Evolutionary conservation across 1,140 invertebrate species (phyloP).

Genomic region (Wasmannia auropunctata): DNA sequence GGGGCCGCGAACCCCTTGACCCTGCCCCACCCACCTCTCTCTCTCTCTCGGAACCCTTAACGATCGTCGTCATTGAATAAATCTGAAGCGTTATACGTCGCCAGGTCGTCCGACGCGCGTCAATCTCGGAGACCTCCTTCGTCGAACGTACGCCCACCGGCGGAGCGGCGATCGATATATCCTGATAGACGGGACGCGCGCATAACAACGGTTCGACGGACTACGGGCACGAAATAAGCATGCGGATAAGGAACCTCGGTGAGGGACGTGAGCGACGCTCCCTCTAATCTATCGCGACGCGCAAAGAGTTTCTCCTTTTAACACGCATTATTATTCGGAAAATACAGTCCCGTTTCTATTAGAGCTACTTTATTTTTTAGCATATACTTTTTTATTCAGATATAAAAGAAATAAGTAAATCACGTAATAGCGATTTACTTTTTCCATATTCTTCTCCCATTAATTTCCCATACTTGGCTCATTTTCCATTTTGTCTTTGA

Average conservation of each 20-base stretch:
- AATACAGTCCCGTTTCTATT: not conserved
- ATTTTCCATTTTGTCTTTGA: no score
- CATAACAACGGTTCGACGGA: conserved; percentile 74
- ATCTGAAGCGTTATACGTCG: conserved; percentile 75
- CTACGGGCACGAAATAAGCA: conserved; percentile 63
- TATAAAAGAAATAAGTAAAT: not conserved
- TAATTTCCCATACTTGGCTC: no score
- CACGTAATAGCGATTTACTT: not conserved
- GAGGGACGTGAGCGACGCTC: not conserved
- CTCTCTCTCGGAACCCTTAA: conserved; percentile 75
- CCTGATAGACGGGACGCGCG: conserved; percentile 77
- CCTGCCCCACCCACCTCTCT: conserved; percentile 56
- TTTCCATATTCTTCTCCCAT: no score
- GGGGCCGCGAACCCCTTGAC: conserved; percentile 66
- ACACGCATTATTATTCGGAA: not conserved
- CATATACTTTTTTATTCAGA: not conserved
- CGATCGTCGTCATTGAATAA: conserved; percentile 84
- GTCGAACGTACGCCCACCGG: conserved; percentile 79
- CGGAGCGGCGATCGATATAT: conserved; percentile 81
- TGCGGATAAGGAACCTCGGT: not conserved
- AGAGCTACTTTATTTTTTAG: not conserved
- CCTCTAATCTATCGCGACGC: conserved; percentile 39
- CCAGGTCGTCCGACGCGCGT: conserved; percentile 74
- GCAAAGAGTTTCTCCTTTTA: not conserved
- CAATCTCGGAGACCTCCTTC: conserved; percentile 80